Conservation (phyloP, 2,113 vertebrate genomes). For the Eublepharis macularius region DNA sequence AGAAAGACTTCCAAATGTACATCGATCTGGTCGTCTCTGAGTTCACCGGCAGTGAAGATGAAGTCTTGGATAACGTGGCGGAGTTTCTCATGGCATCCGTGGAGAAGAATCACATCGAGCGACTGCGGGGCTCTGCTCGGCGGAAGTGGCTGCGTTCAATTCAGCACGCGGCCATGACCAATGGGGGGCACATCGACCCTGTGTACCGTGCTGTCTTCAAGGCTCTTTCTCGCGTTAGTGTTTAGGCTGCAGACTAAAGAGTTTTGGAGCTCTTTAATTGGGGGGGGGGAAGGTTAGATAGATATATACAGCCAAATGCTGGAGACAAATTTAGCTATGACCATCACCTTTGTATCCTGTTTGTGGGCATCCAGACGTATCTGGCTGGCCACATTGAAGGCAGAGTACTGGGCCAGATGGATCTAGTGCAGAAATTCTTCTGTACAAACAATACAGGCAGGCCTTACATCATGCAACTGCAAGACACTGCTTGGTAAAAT, state of each 20-base stretch:
- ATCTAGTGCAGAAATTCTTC: too few relatives aligned
- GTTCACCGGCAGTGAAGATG: conserved; percentile 60
- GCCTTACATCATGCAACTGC: too few relatives aligned
- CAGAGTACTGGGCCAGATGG: neutral
- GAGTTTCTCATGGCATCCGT: conserved; percentile 67
- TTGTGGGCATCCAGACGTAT: neutral
- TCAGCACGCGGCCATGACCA: conserved; percentile 64
- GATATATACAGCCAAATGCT: too few relatives aligned
- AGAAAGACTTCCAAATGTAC: conserved; percentile 72
- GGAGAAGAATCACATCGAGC: conserved; percentile 37
- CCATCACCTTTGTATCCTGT: neutral
- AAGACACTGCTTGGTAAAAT: too few relatives aligned
- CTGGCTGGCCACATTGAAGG: too few relatives aligned
- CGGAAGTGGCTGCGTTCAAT: conserved; percentile 75
- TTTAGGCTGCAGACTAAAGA: neutral
- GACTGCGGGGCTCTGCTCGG: conserved; percentile 58
- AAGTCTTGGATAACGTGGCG: conserved; percentile 68
- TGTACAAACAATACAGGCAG: too few relatives aligned
- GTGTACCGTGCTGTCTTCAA: conserved; percentile 74
- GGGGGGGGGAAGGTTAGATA: too few relatives aligned
- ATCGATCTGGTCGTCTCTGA: conserved; percentile 71
- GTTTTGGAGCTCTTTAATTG: neutral
- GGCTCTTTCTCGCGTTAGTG: conserved; percentile 71
- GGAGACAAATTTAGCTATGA: neutral
- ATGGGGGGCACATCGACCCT: conserved; percentile 56